These are phyloP conservation scores for Anoplius nigerrimus DNA, from an alignment of 2,888 invertebrate genomes.

Conservation along the genomic window DNA sequence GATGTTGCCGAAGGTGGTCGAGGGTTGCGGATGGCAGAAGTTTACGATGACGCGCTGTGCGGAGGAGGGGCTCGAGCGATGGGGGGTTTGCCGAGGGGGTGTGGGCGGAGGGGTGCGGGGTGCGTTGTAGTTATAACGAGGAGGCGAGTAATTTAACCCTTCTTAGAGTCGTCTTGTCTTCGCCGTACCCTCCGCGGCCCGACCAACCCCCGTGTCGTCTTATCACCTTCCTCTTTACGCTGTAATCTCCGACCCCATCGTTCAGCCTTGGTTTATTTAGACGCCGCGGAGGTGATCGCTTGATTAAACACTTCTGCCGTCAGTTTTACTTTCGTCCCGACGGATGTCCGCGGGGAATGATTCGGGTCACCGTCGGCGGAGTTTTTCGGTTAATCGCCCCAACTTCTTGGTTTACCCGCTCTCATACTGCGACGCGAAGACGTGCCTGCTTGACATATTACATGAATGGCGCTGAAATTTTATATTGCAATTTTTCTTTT, in stretches of 20 bases:
- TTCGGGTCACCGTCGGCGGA: no score
- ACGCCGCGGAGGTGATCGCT: constrained; percentile 65
- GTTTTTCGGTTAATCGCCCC: no score
- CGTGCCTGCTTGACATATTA: no score
- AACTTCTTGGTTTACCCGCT: no score
- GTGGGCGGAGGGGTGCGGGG: constrained; percentile 20
- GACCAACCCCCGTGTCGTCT: constrained; percentile 56
- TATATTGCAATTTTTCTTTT: no score
- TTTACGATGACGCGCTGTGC: constrained; percentile 32
- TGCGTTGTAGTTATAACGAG: constrained; percentile 63
- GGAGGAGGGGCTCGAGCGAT: constrained; percentile 2
- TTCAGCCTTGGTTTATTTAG: constrained; percentile 69
- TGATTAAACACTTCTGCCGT: constrained; percentile 68
- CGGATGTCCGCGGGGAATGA: constrained; percentile 17
- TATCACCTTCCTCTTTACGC: constrained; percentile 60
- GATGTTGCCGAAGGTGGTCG: constrained; percentile 32
- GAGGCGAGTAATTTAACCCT: constrained; percentile 67
- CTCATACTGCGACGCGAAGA: no score
- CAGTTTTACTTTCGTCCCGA: constrained; percentile 41
- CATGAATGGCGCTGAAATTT: no score
- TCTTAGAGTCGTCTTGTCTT: constrained; percentile 66
- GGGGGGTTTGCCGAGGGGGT: background rate
- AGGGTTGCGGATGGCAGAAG: constrained; percentile 38
- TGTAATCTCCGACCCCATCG: constrained; percentile 67
- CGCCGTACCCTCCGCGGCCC: constrained; percentile 38